phyloP scores from a whole-genome alignment of 2,888 invertebrate genomes.

The Ligdia adustata region DNA sequence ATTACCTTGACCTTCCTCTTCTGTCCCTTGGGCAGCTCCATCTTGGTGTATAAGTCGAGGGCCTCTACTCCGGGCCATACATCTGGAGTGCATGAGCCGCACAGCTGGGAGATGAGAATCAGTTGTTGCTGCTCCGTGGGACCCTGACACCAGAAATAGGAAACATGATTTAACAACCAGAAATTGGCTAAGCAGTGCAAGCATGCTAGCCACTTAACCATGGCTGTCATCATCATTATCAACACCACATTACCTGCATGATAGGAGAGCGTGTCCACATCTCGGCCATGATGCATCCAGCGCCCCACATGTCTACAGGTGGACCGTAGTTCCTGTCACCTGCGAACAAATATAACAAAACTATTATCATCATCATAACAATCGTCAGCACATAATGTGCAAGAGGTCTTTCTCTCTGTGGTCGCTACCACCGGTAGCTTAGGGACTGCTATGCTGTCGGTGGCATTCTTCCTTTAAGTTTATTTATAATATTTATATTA shows the following conservation, averaged over 20 bases:
- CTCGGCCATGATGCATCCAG: slow-evolving; percentile 99
- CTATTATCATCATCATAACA: too few relatives aligned
- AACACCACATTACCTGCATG: slow-evolving; percentile 93
- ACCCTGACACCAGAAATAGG: too few relatives aligned
- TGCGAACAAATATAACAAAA: slow-evolving; percentile 52
- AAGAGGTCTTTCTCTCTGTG: too few relatives aligned
- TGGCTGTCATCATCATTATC: too few relatives aligned
- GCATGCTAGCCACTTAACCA: too few relatives aligned
- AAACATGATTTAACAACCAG: too few relatives aligned
- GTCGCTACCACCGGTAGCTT: too few relatives aligned
- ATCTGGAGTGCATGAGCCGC: slow-evolving; percentile 97
- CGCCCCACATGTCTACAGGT: slow-evolving; percentile 98
- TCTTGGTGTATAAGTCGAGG: slow-evolving; percentile 93
- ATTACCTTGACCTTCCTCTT: slow-evolving; percentile 89
- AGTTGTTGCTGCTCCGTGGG: slow-evolving; percentile 98
- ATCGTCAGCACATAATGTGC: too few relatives aligned
- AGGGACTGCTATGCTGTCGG: too few relatives aligned
- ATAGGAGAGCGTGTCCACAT: slow-evolving; percentile 99
- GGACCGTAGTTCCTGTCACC: slow-evolving; percentile 97
- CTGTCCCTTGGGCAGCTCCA: slow-evolving; percentile 94
- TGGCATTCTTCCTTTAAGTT: too few relatives aligned
- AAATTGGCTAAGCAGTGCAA: too few relatives aligned
- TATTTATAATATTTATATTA: too few relatives aligned
- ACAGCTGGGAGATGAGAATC: slow-evolving; percentile 96
- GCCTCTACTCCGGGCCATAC: slow-evolving; percentile 97